Percentiles rank a stretch among this genome's conserved stretches.
Conservation (phyloP, 2,797 vertebrate species). For the Rousettus madagascariensis region DNA sequence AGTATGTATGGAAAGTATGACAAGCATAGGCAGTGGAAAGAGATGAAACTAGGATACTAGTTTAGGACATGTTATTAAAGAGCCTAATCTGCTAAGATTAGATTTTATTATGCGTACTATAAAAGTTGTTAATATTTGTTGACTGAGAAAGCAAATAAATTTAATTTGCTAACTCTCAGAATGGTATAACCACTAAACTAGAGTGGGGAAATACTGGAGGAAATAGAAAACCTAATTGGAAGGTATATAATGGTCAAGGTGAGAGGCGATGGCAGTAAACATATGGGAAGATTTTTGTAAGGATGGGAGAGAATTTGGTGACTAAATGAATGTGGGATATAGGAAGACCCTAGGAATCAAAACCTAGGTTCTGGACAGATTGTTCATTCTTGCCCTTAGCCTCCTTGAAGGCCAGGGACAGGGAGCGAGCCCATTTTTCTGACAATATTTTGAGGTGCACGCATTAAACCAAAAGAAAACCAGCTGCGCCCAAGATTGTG, state of each 20-base stretch:
- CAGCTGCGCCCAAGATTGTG: background rate
- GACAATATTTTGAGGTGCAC: background rate
- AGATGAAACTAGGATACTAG: background rate
- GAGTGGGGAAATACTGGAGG: background rate
- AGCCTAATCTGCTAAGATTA: background rate
- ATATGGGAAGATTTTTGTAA: background rate
- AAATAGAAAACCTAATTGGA: background rate
- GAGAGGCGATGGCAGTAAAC: background rate
- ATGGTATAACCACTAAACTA: background rate
- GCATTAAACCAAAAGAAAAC: background rate
- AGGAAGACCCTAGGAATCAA: background rate
- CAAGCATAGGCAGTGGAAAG: background rate
- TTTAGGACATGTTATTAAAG: background rate
- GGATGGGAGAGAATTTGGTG: background rate
- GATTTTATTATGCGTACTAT: background rate
- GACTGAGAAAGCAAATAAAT: background rate
- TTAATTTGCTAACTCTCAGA: background rate
- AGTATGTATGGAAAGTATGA: background rate
- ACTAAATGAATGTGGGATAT: background rate
- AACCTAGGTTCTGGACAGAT: background rate
- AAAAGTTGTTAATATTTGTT: background rate
- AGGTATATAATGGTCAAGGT: background rate
- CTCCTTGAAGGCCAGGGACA: background rate
- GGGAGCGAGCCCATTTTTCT: background rate
- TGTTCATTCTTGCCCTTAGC: background rate